Conservation (phyloP, 2,888 invertebrate species). For the Aplocera efformata region DNA sequence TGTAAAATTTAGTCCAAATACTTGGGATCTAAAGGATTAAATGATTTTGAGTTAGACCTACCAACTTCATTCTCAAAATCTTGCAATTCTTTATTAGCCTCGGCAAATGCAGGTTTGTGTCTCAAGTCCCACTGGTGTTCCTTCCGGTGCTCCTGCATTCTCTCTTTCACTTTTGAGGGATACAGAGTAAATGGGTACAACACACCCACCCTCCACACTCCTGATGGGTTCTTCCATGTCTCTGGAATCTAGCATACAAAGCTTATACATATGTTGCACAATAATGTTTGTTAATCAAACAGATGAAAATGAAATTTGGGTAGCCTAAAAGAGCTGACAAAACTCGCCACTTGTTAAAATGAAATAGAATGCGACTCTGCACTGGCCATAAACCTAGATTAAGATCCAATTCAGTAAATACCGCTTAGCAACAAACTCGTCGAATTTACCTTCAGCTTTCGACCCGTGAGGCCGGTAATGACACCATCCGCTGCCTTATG, state of each 20-base stretch:
- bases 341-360: conserved; percentile 9
- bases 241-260: conserved; percentile 90
- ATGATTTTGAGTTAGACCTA: conserved; percentile 31
- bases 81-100: conserved; percentile 86
- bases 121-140: conserved; percentile 91
- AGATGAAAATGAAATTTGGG: background rate
- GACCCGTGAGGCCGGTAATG: conserved; percentile 92
- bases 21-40: too few species aligned
- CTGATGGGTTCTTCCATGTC: conserved; percentile 90
- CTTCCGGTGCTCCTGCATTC: conserved; percentile 89
- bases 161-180: conserved; percentile 89
- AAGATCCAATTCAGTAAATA: conserved; percentile 5
- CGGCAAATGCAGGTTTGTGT: conserved; percentile 89
- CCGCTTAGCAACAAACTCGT: conserved; percentile 7
- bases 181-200: conserved; percentile 93
- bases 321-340: conserved; percentile 8
- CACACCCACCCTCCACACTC: conserved; percentile 92
- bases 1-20: too few species aligned
- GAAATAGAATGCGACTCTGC: conserved; percentile 7
- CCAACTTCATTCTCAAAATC: conserved; percentile 87
- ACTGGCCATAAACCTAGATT: conserved; percentile 15
- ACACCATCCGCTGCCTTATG: conserved; percentile 82
- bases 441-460: conserved; percentile 88
- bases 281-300: background rate
- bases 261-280: background rate